Evolutionary conservation across 1,140 invertebrate species (phyloP), one percentile per base, ranked within the genome.

Genomic region (Camponotus floridanus): DNA sequence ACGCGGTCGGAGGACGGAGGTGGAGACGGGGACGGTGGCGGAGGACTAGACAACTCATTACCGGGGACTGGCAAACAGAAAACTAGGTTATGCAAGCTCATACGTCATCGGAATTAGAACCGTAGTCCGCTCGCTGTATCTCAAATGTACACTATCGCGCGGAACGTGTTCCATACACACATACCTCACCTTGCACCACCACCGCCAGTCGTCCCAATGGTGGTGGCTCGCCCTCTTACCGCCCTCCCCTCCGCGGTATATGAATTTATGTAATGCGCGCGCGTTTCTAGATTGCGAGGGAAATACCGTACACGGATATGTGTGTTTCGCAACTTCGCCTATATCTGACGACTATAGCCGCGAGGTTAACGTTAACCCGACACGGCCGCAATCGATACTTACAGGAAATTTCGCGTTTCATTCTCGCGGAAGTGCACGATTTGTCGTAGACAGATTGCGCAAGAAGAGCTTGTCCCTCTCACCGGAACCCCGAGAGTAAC

Each of bases 51-150:
- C 92, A 93, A 94, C 92, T 94, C 93, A 94, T 94, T 94, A 94
- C 90, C 84, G 87, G 89, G 89, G 87, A 91, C 91, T 92, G 91
- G 92, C 92, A 94, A 94, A 94, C 92, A 94, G 92, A 94, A 94
- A 94, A 94, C 93, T 94, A 91, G 94, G 93, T 94, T 92, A 93
- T 89, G 92, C 92, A 94, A 94, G 91, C 93, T 93, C 93, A 93
- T 94, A 94, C 91, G 94, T 94, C 93, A 94, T 94, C 91, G 92
- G 93, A 94, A 94, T 94, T 94, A 94, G 93, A 94, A 94, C 89
- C 91, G 91, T 91, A 91, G 92, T 91, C 90, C 90, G 91, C 91
- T 76, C 90, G 87, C 81, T 94, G 94, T 94, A 94, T 94, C 93
- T 93, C 91, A 91, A 94, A 93, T 93, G 92, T 92, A 92, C 91